Conservation (phyloP, 2,113 vertebrate genomes). For the Tonatia bakeri region DNA sequence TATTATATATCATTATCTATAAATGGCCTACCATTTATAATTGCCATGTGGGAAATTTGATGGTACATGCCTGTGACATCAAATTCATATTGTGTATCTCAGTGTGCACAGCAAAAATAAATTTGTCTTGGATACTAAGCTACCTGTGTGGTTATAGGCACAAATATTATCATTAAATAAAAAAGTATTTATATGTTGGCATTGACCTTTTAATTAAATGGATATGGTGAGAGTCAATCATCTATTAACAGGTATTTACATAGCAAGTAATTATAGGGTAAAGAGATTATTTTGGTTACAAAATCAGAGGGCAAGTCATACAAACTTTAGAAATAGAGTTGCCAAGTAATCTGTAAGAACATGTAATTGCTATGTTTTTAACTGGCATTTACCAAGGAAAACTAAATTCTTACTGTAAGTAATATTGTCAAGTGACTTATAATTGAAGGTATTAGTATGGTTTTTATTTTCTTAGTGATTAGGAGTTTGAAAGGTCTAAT, state of each 20-base stretch:
- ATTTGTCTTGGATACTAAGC: constrained; percentile 61
- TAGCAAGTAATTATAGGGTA: constrained; percentile 53
- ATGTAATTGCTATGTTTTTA: constrained; percentile 65
- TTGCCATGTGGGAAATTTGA: not conserved
- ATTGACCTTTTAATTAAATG: constrained; percentile 75
- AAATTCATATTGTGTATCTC: constrained; percentile 25
- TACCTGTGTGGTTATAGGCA: constrained; percentile 60
- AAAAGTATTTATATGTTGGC: constrained; percentile 67
- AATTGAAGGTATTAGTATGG: constrained; percentile 24
- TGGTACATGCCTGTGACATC: not conserved
- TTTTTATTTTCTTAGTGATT: constrained; percentile 56
- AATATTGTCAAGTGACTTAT: not conserved
- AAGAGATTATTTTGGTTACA: constrained; percentile 66
- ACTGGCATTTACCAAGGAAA: constrained; percentile 25
- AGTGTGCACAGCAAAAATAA: constrained; percentile 52
- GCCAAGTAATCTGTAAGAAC: constrained; percentile 55
- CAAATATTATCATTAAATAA: constrained; percentile 76
- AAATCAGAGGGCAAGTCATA: constrained; percentile 63
- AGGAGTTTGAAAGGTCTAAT: not conserved
- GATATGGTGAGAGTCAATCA: constrained; percentile 64
- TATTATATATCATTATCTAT: not conserved
- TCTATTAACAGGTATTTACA: constrained; percentile 68
- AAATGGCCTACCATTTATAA: not conserved
- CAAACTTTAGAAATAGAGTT: constrained; percentile 61
- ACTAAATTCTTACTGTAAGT: constrained; percentile 37